phyloP scores from a whole-genome alignment of 2,888 invertebrate genomes.

The Mesodorylaimus sp. region DNA sequence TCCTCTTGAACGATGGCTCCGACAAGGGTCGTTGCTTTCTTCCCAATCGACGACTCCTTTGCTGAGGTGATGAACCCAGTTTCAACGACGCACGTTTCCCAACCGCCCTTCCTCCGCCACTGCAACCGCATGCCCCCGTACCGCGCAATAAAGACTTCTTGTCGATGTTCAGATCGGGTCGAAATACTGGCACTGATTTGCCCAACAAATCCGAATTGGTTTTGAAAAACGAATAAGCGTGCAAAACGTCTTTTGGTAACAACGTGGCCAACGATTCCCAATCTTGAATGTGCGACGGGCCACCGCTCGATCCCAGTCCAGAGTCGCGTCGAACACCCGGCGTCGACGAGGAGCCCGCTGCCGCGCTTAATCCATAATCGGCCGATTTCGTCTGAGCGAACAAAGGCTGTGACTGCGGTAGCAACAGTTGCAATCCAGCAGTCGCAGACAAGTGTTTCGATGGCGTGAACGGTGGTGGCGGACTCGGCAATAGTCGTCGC shows the following conservation, averaged over 20 bases:
- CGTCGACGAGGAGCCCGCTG: not conserved
- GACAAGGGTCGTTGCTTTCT: too few species aligned
- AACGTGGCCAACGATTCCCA: constrained; percentile 80
- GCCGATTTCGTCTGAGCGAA: not conserved
- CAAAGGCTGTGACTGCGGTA: too few species aligned
- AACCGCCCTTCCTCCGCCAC: too few species aligned
- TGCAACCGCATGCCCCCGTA: too few species aligned
- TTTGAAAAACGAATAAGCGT: constrained; percentile 29
- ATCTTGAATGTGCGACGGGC: constrained; percentile 53
- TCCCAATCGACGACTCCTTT: too few species aligned
- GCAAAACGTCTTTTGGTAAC: constrained; percentile 50
- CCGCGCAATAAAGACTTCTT: too few species aligned
- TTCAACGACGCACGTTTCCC: too few species aligned
- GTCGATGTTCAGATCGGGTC: too few species aligned
- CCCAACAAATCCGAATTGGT: constrained; percentile 15
- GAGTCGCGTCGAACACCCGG: constrained; percentile 18
- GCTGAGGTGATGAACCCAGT: too few species aligned
- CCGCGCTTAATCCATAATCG: not conserved
- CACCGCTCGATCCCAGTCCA: constrained; percentile 25
- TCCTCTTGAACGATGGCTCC: too few species aligned
- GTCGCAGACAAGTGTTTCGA: not conserved
- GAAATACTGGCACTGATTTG: too few species aligned
- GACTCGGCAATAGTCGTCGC: not conserved
- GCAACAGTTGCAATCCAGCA: too few species aligned
- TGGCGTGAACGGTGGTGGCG: not conserved